Evolutionary conservation across 2,797 vertebrate species (phyloP).

Genomic region (Cetoscarus ocellatus): DNA sequence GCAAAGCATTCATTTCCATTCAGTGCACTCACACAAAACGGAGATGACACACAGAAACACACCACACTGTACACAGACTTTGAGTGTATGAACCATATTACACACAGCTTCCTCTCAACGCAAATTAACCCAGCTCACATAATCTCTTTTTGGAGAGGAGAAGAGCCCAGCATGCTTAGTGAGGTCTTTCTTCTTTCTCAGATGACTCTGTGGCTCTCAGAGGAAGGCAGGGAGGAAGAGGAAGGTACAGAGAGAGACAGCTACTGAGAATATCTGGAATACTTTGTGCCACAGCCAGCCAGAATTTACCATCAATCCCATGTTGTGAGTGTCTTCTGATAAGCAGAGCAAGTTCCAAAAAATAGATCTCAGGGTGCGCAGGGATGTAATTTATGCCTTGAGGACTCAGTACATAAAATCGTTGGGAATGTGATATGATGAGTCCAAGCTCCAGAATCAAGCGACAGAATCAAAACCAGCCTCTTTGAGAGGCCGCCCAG

Average conservation of each 20-base stretch:
- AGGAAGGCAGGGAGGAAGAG: slow-evolving; percentile 40
- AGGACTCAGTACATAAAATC: slow-evolving; percentile 40
- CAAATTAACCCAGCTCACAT: slow-evolving; percentile 60
- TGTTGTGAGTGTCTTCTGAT: slow-evolving; percentile 55
- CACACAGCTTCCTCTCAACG: slow-evolving; percentile 36
- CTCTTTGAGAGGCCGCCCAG: slow-evolving; percentile 42
- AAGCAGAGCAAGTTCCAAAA: slow-evolving; percentile 32
- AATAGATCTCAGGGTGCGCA: slow-evolving; percentile 28
- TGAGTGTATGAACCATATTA: slow-evolving; percentile 30
- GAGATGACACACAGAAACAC: slow-evolving; percentile 12
- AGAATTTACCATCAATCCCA: slow-evolving; percentile 39
- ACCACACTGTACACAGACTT: slow-evolving; percentile 19
- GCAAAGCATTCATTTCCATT: slow-evolving; percentile 46
- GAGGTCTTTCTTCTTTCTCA: slow-evolving; percentile 54
- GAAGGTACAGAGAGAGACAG: slow-evolving; percentile 34
- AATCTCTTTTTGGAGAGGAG: slow-evolving; percentile 38
- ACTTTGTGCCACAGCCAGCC: slow-evolving; percentile 21
- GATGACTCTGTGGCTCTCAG: slow-evolving; percentile 53
- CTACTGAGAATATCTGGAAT: slow-evolving; percentile 34
- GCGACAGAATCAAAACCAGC: slow-evolving; percentile 17
- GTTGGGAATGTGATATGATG: slow-evolving; percentile 52
- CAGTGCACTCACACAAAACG: background rate
- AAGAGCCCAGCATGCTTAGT: slow-evolving; percentile 20
- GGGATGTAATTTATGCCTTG: slow-evolving; percentile 46
- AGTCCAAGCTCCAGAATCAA: slow-evolving; percentile 35